Evolutionary conservation across 2,797 vertebrate genomes (phyloP).

Genomic region (Luscinia luscinia): DNA sequence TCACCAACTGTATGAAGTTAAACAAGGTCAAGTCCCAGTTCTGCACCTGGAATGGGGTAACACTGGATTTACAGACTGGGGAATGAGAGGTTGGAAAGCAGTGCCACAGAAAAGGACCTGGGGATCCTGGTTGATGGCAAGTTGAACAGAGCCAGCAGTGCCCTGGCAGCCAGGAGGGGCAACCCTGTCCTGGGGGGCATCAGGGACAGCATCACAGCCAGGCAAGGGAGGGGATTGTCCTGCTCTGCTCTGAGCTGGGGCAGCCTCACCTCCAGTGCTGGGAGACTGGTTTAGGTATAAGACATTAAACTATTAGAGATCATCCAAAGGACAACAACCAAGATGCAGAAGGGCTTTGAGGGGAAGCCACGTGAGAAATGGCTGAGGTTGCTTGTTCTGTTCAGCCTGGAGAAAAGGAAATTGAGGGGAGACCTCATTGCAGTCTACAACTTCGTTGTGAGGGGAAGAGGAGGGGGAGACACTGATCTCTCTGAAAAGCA

Average conservation of each 20-base stretch:
- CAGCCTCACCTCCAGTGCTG: accelerated
- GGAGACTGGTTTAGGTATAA: accelerated
- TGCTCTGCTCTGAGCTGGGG: accelerated
- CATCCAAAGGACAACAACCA: accelerated
- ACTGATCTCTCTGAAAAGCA: background rate
- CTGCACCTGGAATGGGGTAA: background rate
- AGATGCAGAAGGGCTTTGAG: background rate
- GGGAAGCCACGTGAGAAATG: accelerated
- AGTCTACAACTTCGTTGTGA: background rate
- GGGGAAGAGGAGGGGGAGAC: background rate
- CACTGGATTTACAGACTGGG: accelerated
- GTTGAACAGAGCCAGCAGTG: accelerated
- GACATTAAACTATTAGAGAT: background rate
- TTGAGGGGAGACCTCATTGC: background rate
- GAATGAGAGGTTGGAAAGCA: background rate
- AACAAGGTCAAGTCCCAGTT: accelerated
- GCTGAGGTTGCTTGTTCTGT: accelerated
- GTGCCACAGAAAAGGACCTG: background rate
- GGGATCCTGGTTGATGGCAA: accelerated
- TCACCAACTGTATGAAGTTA: background rate
- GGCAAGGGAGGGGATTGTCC: background rate
- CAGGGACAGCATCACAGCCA: accelerated
- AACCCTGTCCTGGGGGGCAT: accelerated
- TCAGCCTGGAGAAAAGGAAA: background rate
- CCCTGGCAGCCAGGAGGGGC: background rate